These are phyloP conservation scores for Cryptosula pallasiana DNA, from an alignment of 2,888 invertebrate genomes.

Conservation along the genomic window DNA sequence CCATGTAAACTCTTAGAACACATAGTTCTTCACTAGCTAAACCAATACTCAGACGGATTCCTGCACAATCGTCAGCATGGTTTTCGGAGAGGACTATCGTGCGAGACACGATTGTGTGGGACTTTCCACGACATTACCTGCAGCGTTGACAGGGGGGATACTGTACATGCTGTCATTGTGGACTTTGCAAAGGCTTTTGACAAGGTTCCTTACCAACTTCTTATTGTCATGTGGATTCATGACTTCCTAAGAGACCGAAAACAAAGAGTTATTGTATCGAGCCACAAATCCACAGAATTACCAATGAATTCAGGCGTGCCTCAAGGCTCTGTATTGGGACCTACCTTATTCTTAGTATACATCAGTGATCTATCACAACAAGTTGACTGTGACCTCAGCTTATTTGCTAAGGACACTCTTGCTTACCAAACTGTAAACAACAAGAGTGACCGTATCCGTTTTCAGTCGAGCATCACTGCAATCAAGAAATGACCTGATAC, in stretches of 20 bases:
- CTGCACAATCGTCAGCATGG: background rate
- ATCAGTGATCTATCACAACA: background rate
- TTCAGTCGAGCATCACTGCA: background rate
- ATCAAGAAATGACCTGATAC: no score
- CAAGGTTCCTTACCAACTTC: background rate
- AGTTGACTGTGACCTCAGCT: background rate
- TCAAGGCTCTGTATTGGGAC: conserved; percentile 1
- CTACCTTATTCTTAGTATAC: background rate
- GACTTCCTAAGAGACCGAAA: background rate
- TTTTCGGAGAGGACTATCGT: background rate
- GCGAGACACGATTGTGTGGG: background rate
- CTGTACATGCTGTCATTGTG: background rate
- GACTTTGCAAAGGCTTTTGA: conserved; percentile 4
- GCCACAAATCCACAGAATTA: background rate
- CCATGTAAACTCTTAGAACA: no score
- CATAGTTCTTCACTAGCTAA: background rate
- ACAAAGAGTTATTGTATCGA: background rate
- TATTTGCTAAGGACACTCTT: background rate
- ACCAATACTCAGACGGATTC: background rate
- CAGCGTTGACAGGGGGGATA: background rate
- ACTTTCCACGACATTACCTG: background rate
- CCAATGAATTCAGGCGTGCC: background rate
- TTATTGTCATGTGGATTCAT: no score
- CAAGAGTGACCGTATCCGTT: no score
- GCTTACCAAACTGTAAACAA: background rate